Base-by-base conservation (phyloP, 2,888 invertebrate genomes). In the Drosophila vallismaia region DNA sequence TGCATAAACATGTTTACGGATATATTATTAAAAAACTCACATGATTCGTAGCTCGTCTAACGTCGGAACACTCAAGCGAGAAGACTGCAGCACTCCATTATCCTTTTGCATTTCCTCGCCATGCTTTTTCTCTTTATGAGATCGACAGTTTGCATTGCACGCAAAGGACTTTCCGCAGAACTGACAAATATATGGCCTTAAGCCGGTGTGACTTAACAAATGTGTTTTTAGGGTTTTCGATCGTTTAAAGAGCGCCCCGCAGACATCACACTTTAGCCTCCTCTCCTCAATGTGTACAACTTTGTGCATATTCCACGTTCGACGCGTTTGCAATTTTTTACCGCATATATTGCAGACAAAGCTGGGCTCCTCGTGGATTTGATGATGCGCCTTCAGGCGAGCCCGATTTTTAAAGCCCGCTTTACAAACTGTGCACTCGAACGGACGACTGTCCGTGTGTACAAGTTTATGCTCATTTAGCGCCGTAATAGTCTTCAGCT, bases 391-490 rank as follows among this genome's bases (percentile, higher is more conserved):
- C 58, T 87, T 90, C 19, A 91, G 77, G 1, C 90, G 77, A 0
- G 90, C 76, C 29, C 88, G 85, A 57, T 89, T 92, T 75, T 92
- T 92, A 55, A 92, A 92, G 8, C 78, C 77, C 12, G 90, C 90
- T 1, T 87, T 82, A 46, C 92, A 92, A 26, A 91, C 89, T 1
- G 89, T 79, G 76, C 93, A 93, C 45, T 89, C 89, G 73, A 91
- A 92, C 0, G 92, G 92, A 3, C 91, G 90, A 4, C 91, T 92
- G 1, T 92, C 92, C 12, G 92, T 92, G 69, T 93, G 93, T 1
- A 92, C 92, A 4, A 92, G 87, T 63, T 92, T 91, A 79, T 93
- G 93, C 69, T 93, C 93, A 40, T 91, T 92, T 0, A 93, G 79
- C 1, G 93, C 92, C 1, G 92, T 92, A 48, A 92, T 91, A 3